Base-by-base conservation (phyloP, 2,888 invertebrate species). In the Lasius fuliginosus region DNA sequence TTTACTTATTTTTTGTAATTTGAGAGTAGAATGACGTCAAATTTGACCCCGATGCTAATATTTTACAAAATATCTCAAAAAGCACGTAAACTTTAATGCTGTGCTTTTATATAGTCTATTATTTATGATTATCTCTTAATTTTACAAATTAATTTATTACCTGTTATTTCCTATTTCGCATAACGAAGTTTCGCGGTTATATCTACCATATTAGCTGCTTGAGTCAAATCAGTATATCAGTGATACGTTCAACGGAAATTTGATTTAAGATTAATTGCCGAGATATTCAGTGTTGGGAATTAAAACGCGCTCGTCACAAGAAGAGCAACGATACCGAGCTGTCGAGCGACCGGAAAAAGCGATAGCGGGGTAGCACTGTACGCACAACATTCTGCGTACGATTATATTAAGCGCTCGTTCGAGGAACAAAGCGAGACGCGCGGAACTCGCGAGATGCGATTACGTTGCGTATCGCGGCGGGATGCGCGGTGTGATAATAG, bases 401-500 rank as follows among this genome's bases (percentile, higher is more conserved):
- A 77, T 77, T 58, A 42, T 27, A 60, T 69, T 46, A 69, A 69
- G 56, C 36, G 71, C 36, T 71, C 46, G 46, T 60, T 71, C 71
- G 79, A 46, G 46, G 60, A 58, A 71, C 79, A 79, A 69, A 79
- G 79, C 79, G 71, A 81, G 69, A 69, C 58, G 69, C 58, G 69
- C 56, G 30, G 23, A 46, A 79, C 81, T 67, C 82, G 77, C n/a
- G 64, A 82, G 86, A 89, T 90, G 82, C 86, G 92, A 91, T 92
- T 91, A 91, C 83, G 74, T 49, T 42, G 87, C 68, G 86, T 87
- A 87, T 85, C 84, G 87, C 83, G 79, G 86, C 82, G 49, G 68
- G 88, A 85, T 84, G 88, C 85, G 85, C 85, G 87, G 77, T 82
- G 88, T 86, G 85, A 85, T 92, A 91, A 92, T 91, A 89, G 89